Base-by-base conservation (phyloP, 2,888 invertebrate genomes). In the Cryptocephalus moraei region DNA sequence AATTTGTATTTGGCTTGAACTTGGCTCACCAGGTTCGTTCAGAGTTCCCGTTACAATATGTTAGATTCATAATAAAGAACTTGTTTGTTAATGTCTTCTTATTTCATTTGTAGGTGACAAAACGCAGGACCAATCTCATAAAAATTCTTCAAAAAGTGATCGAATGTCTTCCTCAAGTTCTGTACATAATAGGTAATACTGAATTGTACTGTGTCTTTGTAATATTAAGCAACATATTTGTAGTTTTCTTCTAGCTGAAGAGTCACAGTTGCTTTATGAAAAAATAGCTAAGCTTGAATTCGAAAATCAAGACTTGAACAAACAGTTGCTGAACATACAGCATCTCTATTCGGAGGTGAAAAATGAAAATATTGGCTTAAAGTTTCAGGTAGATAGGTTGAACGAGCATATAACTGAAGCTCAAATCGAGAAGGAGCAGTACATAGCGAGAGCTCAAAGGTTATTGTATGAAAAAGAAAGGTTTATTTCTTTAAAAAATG, bases 401-500 rank as follows among this genome's bases (percentile, higher is more conserved):
- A 65, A 63, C 54, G 62, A 64, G 49, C 57, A 62, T 41, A 56
- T 64, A 39, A 44, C 50, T 33, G 51, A 53, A 39, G 63, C 67
- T 33, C 65, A 67, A 52, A 57, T 56, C 8, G 88, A 90, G 63
- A 75, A 87, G 58, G 78, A 81, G 46, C 83, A 84, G 46, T 89
- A 90, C 67, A 81, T 85, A 56, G 78, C 80, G n/a, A 83, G 89
- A 60, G 89, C 89, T 0, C 79, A 86, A 58, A 76, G 81, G 53
- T 86, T 87, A 49, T 68, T 90, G 8, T 82, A 82, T 65, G 82
- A 83, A 51, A 89, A 89, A 61, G 89, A 90, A 61, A 78, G 80
- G 56, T 68, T 88, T 31, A 85, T 87, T 47, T 70, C 57, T 33
- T 47, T 64, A 22, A 65, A 64, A 49, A 57, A 56, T 45, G 51